A percentile compares a stretch with the other conserved stretches of the same genome.
phyloP scores from a whole-genome alignment of 1,140 invertebrate genomes.

The Macrocentrus cingulum region DNA sequence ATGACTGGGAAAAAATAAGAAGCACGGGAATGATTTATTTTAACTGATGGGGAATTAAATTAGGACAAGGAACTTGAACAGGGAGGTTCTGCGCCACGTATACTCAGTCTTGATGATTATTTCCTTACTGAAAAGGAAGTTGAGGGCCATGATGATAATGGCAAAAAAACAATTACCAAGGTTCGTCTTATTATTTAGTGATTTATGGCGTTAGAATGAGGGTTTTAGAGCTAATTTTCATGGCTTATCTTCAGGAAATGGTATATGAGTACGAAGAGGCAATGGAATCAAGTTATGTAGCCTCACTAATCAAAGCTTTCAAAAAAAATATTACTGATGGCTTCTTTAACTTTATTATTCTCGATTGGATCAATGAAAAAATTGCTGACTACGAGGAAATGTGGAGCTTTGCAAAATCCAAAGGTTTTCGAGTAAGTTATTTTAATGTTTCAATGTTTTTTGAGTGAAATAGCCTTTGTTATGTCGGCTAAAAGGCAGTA shows the following conservation, averaged over 20 bases:
- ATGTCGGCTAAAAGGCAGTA: too few relatives aligned
- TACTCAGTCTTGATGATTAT: slow-evolving; percentile 94
- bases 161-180: slow-evolving; percentile 70
- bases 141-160: slow-evolving; percentile 76
- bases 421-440: slow-evolving; percentile 80
- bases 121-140: slow-evolving; percentile 90
- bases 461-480: too few relatives aligned
- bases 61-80: slow-evolving; percentile 76
- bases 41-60: too few relatives aligned
- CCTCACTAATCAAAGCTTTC: slow-evolving; percentile 85
- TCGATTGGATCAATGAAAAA: slow-evolving; percentile 85
- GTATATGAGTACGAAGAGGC: slow-evolving; percentile 89
- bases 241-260: slow-evolving; percentile 66
- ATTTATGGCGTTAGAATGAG: slow-evolving; percentile 1
- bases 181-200: slow-evolving; percentile 34
- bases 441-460: slow-evolving; percentile 6
- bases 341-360: slow-evolving; percentile 90
- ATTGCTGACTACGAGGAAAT: slow-evolving; percentile 83
- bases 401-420: slow-evolving; percentile 83
- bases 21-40: too few relatives aligned
- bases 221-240: slow-evolving; percentile 19
- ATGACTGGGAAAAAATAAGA: background rate
- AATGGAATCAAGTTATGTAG: slow-evolving; percentile 80
- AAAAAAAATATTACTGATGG: slow-evolving; percentile 90
- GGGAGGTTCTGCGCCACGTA: slow-evolving; percentile 79